phyloP scores from a whole-genome alignment of 1,140 invertebrate genomes.

The Zaprionus capensis region DNA sequence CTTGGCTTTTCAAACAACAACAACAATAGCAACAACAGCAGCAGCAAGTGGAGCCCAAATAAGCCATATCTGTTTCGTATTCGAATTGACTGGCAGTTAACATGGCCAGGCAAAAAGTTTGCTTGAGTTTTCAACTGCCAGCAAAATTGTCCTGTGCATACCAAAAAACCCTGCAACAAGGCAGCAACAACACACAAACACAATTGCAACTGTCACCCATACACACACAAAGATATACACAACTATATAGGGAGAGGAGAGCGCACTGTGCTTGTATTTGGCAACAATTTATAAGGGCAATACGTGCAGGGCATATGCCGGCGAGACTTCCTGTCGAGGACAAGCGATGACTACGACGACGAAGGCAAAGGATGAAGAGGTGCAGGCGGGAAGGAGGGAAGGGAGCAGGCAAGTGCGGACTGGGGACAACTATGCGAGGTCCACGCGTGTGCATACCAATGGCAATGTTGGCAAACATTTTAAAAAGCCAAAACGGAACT shows the following conservation, averaged over 20 bases:
- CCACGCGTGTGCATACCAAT: constrained; percentile 80
- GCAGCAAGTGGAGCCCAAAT: constrained; percentile 45
- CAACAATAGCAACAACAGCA: constrained; percentile 23
- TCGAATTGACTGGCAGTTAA: constrained; percentile 81
- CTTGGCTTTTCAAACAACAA: constrained; percentile 57
- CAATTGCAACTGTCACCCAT: constrained; percentile 72
- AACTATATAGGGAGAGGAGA: neutral
- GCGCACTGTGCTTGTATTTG: constrained; percentile 54
- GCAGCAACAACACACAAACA: constrained; percentile 38
- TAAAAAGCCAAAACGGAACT: constrained; percentile 60
- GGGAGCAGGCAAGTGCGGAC: neutral
- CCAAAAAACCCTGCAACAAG: constrained; percentile 46
- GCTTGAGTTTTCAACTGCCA: constrained; percentile 64
- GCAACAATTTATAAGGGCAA: constrained; percentile 80
- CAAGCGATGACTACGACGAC: constrained; percentile 44
- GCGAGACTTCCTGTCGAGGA: constrained; percentile 76
- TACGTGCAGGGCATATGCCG: constrained; percentile 77
- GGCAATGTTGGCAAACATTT: constrained; percentile 77
- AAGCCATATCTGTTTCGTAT: constrained; percentile 76
- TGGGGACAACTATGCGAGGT: constrained; percentile 71
- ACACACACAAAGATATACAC: constrained; percentile 19
- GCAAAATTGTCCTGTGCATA: constrained; percentile 72
- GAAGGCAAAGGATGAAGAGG: neutral
- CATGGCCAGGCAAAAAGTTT: constrained; percentile 72
- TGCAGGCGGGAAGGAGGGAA: neutral